A percentile compares a stretch with the other conserved stretches of the same genome.
Conservation (phyloP, 2,797 vertebrate species). For the Thalassophryne amazonica region DNA sequence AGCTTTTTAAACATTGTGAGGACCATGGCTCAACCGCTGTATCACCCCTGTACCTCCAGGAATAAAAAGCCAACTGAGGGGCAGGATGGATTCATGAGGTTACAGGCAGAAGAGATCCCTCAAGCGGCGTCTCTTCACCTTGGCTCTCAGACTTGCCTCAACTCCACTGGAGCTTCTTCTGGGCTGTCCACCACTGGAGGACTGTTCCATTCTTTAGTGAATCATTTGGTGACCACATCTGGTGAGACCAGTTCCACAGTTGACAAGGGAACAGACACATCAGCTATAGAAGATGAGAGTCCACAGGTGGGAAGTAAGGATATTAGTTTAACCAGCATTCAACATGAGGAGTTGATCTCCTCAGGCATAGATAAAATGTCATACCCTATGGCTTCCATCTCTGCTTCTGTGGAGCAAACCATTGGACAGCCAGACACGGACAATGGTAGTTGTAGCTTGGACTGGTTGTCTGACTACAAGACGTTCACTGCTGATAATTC, state of each 20-base stretch:
- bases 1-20: slow-evolving; percentile 78
- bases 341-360: slow-evolving; percentile 43
- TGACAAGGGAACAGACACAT: slow-evolving; percentile 51
- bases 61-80: slow-evolving; percentile 38
- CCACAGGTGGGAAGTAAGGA: slow-evolving; percentile 49
- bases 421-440: slow-evolving; percentile 1
- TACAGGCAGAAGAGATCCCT: slow-evolving; percentile 23
- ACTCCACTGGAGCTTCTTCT: slow-evolving; percentile 24
- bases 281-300: slow-evolving; percentile 66
- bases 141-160: slow-evolving; percentile 52
- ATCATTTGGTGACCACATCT: slow-evolving; percentile 52
- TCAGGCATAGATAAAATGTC: slow-evolving; percentile 45
- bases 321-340: slow-evolving; percentile 66
- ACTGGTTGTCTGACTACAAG: slow-evolving; percentile 34
- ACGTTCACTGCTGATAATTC: not conserved
- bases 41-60: slow-evolving; percentile 80
- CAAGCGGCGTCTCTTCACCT: not conserved
- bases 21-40: slow-evolving; percentile 78
- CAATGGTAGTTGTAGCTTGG: slow-evolving; percentile 13
- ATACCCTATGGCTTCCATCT: slow-evolving; percentile 18
- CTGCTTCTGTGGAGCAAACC: not conserved
- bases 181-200: slow-evolving; percentile 11
- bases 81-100: slow-evolving; percentile 22
- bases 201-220: slow-evolving; percentile 20
- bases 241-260: slow-evolving; percentile 55